Evolutionary conservation across 2,113 vertebrate species (phyloP).

Genomic region (Pygoscelis antarcticus): DNA sequence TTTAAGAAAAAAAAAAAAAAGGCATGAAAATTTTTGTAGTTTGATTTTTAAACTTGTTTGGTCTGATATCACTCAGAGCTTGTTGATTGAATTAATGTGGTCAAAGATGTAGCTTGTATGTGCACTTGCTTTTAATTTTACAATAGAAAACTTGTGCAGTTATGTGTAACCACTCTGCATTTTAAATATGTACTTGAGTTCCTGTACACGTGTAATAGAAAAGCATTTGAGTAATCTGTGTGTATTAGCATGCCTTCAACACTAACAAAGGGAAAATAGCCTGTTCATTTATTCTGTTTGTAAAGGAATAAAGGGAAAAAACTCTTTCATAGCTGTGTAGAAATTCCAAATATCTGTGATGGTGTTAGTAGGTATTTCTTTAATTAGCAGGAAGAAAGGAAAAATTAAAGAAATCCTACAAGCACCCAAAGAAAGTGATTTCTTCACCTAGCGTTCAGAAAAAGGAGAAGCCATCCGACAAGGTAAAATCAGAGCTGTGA

Average conservation of each 20-base stretch:
- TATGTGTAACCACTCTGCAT: background rate
- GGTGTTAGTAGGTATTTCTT: background rate
- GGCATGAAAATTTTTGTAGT: background rate
- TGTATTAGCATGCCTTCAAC: background rate
- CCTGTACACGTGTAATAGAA: background rate
- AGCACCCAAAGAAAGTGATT: constrained; percentile 86
- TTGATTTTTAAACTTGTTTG: background rate
- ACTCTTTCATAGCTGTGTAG: background rate
- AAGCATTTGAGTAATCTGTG: background rate
- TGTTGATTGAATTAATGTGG: background rate
- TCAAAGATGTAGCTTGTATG: background rate
- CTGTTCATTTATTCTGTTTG: background rate
- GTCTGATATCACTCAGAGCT: background rate
- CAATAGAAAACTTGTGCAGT: background rate
- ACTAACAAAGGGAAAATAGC: background rate
- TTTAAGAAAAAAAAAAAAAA: background rate
- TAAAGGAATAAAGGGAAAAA: background rate
- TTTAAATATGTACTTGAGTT: background rate
- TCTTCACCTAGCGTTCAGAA: constrained; percentile 90
- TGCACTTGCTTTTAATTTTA: background rate
- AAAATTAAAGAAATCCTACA: constrained; percentile 84
- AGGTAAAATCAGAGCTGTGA: constrained; percentile 74
- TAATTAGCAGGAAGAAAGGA: constrained; percentile 77
- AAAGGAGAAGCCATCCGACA: constrained; percentile 86
- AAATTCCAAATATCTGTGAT: background rate